Conservation (phyloP, 2,888 invertebrate genomes). For the Bembecia ichneumoniformis region DNA sequence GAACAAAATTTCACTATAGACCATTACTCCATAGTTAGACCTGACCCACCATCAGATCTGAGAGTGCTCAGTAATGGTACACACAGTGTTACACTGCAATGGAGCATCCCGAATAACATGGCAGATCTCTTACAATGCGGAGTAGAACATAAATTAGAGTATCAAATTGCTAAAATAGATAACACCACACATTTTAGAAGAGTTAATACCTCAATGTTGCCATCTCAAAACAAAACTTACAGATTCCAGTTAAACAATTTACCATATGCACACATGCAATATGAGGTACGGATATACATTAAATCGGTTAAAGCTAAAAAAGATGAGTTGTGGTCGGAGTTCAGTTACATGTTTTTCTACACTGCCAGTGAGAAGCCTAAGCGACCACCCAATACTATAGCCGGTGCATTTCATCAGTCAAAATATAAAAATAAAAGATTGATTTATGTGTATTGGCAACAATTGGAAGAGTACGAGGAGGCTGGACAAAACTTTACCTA, state of each 20-base stretch:
- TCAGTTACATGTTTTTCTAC: conserved; percentile 70
- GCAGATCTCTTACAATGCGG: conserved; percentile 40
- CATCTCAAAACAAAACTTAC: conserved; percentile 45
- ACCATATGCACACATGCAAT: conserved; percentile 77
- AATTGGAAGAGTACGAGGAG: conserved; percentile 76
- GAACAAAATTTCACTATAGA: conserved; percentile 68
- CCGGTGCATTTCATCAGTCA: conserved; percentile 81
- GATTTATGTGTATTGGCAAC: conserved; percentile 85
- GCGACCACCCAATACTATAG: conserved; percentile 77
- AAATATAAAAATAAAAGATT: conserved; percentile 66
- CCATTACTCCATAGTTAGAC: conserved; percentile 68
- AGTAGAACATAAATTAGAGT: conserved; percentile 55
- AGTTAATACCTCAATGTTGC: conserved; percentile 40
- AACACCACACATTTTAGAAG: conserved; percentile 51
- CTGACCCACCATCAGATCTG: conserved; percentile 37
- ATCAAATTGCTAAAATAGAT: conserved; percentile 63
- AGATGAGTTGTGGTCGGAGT: conserved; percentile 80
- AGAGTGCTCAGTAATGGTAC: conserved; percentile 32
- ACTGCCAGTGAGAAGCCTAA: conserved; percentile 76
- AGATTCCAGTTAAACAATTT: conserved; percentile 65
- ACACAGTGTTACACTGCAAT: conserved; percentile 48
- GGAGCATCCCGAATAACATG: conserved; percentile 49
- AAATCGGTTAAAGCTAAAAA: conserved; percentile 66
- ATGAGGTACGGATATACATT: conserved; percentile 80
- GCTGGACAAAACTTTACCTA: conserved; percentile 85